Percentiles rank a stretch among this genome's conserved stretches.
Conservation (phyloP, 2,888 invertebrate genomes). For the Neuroscelio doddi region DNA sequence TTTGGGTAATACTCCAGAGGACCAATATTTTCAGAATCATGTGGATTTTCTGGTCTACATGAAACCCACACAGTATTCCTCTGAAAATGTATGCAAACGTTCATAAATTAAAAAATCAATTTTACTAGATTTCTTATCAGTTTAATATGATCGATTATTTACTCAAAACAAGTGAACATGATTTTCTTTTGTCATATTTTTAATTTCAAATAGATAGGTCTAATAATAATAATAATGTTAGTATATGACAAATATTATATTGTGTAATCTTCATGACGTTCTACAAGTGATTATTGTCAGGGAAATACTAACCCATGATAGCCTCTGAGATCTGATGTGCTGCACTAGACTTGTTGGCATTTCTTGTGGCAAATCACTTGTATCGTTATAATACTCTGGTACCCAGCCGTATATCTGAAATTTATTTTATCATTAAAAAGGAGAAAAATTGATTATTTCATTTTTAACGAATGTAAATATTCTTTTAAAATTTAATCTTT, state of each 20-base stretch:
- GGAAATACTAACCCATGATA: constrained; percentile 53
- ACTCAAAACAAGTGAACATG: neutral
- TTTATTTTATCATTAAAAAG: neutral
- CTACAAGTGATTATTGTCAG: neutral
- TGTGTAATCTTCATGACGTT: neutral
- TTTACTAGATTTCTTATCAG: constrained; percentile 3
- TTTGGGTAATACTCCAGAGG: constrained; percentile 86
- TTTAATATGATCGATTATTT: neutral
- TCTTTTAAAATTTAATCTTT: neutral
- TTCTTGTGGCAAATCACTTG: constrained; percentile 73
- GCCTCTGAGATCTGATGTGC: constrained; percentile 68
- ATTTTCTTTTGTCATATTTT: neutral
- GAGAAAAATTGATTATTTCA: too few relatives aligned
- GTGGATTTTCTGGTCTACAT: constrained; percentile 93
- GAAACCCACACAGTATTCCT: constrained; percentile 87
- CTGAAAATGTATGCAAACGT: neutral
- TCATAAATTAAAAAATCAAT: constrained; percentile 1
- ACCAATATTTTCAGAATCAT: constrained; percentile 91
- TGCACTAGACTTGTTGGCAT: constrained; percentile 77
- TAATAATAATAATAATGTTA: neutral
- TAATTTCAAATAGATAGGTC: neutral
- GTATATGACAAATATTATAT: neutral
- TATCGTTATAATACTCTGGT: constrained; percentile 78
- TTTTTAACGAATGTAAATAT: constrained; percentile 5
- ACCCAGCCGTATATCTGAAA: constrained; percentile 82